Conservation (phyloP, 1,140 invertebrate species). For the Bicyclus anynana region DNA sequence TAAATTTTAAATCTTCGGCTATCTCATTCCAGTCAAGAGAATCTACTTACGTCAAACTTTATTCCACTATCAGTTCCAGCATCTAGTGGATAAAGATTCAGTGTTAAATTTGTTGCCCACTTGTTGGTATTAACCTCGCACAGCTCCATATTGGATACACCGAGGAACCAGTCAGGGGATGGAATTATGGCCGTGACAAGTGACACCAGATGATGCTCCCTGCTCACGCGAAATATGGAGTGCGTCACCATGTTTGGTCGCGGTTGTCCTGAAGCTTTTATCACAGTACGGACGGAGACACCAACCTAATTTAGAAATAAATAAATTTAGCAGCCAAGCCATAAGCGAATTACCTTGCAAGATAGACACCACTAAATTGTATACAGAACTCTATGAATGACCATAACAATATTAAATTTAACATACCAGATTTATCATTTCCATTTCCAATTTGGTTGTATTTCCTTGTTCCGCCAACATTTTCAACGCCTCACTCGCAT, state of each 20-base stretch:
- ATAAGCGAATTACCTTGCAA: too few relatives aligned
- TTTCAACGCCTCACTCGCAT: slow-evolving; percentile 91
- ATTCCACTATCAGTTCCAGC: slow-evolving; percentile 63
- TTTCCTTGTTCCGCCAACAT: slow-evolving; percentile 96
- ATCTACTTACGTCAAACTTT: slow-evolving; percentile 50
- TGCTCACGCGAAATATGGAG: slow-evolving; percentile 47
- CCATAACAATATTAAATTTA: not conserved
- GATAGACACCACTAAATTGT: too few relatives aligned
- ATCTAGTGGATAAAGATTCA: slow-evolving; percentile 63
- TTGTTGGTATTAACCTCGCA: slow-evolving; percentile 39
- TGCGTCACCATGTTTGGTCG: slow-evolving; percentile 45
- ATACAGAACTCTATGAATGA: not conserved
- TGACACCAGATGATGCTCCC: slow-evolving; percentile 51
- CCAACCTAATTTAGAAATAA: slow-evolving; percentile 37
- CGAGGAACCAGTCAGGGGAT: slow-evolving; percentile 68
- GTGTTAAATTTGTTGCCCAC: slow-evolving; percentile 46
- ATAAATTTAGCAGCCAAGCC: too few relatives aligned
- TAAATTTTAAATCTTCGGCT: too few relatives aligned
- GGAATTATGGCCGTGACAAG: slow-evolving; percentile 53
- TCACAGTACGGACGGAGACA: slow-evolving; percentile 48
- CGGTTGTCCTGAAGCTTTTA: slow-evolving; percentile 53
- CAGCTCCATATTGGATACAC: slow-evolving; percentile 58
- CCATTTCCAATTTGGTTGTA: slow-evolving; percentile 92
- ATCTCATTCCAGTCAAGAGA: too few relatives aligned
- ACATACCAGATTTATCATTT: slow-evolving; percentile 78